Base-by-base conservation (phyloP, 1,140 invertebrate species). In the Penaeus japonicus region DNA sequence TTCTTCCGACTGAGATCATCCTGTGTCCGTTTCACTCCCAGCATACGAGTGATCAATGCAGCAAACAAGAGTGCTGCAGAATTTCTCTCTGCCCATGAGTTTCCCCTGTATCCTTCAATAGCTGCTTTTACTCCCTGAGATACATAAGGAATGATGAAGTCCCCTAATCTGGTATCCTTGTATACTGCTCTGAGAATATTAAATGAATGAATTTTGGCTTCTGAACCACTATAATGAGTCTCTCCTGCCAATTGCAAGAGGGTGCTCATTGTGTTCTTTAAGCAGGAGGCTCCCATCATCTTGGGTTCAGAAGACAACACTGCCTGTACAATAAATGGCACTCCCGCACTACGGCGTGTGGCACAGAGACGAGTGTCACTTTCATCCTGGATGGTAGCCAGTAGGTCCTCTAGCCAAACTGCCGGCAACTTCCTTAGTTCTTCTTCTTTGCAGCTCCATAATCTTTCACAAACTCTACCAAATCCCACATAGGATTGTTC, bases 401-500 rank as follows among this genome's bases (percentile, higher is more conserved):
- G 93, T 24, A 96, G 93, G 85, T 96, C 94, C 15, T 94, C 91
- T 32, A 98, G 91, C 96, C 97, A 98, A 35, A 93, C 90, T 54
- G 93, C 92, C 10, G 96, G 96, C 55, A 97, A 92, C 59, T 93
- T 91, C 90, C 95, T 95, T 20, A 97, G 91, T 0, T 92, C 93
- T 62, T 81, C 55, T 92, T 91, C 84, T 62, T 79, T 75, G 90
- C 81, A 94, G 93, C 92, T 94, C 94, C 95, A 96, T 20, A 96
- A 92, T 91, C 93, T 92, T n/a, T 93, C 92, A 91, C 96, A 96
- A 55, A 98, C 92, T 91, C 95, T 94, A 27, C 94, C 95, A 93
- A 98, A 99, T 10, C 97, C 98, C 85, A 97, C 95, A 92, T 97
- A 97, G 7, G 96, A 97, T 93, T 99, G 96, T 92, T 99, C 98